These are phyloP conservation scores for Microctonus hyperodae DNA, from an alignment of 2,888 invertebrate genomes.

Conservation along the genomic window DNA sequence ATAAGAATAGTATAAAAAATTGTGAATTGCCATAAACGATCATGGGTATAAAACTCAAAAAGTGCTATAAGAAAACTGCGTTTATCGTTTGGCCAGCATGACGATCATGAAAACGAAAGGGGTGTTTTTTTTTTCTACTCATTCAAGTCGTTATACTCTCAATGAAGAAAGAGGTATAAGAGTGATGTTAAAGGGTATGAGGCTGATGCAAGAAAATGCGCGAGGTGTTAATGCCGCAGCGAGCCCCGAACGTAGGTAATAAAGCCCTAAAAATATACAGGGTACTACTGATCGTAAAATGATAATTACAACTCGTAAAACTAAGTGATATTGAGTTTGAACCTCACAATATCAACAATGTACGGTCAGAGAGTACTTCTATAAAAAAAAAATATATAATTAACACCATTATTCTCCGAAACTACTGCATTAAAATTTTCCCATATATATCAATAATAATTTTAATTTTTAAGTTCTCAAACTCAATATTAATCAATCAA, in stretches of 20 bases:
- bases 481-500: too few relatives aligned
- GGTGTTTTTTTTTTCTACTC: constrained; percentile 47
- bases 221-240: constrained; percentile 48
- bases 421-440: background rate
- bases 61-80: background rate
- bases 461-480: too few relatives aligned
- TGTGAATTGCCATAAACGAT: background rate
- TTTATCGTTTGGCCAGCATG: constrained; percentile 6
- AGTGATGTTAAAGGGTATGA: constrained; percentile 48
- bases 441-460: too few relatives aligned
- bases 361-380: constrained; percentile 35
- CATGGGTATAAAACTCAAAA: background rate
- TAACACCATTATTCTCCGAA: background rate
- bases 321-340: constrained; percentile 63
- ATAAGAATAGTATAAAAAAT: background rate
- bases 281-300: constrained; percentile 58
- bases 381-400: background rate
- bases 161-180: too few relatives aligned
- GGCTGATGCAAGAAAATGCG: constrained; percentile 30
- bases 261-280: constrained; percentile 61
- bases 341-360: constrained; percentile 42
- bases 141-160: constrained; percentile 51
- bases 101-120: constrained; percentile 41
- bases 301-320: constrained; percentile 61
- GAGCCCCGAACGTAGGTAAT: constrained; percentile 51